Base-by-base conservation (phyloP, 2,113 vertebrate species). In the Salvelinus fontinalis region DNA sequence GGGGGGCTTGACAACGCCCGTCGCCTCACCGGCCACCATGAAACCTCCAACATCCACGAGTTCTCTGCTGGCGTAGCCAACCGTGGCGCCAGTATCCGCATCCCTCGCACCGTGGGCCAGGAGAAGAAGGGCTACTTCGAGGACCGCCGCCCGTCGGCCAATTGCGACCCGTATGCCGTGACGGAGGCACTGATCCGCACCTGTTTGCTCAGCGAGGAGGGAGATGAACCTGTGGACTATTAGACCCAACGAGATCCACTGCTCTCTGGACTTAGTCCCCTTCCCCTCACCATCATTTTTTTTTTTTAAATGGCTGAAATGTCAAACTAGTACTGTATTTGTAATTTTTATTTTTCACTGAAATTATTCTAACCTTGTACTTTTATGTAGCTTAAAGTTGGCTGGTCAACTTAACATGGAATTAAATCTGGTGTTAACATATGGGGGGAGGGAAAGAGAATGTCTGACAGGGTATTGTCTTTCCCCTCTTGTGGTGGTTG, bases 1-100 rank as follows among this genome's bases (percentile, higher is more conserved):
- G 97, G 97, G 73, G 97, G 97, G 68, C 92, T 96, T 75, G 97
- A 99, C 93, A 99, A 99, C 0, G 97, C 95, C 84, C 92, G 97
- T 20, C 96, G 96, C 72, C 95, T 98, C 81, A 99, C 97, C 0
- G 98, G 98, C 71, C 95, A 89, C 89, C 94, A 99, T 0, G 97
- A 99, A 86, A 99, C 97, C 0, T 99, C 97, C 80, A 99, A 94
- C 90, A 99, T 99, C 93, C 88, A 99, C 0, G 96, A 98, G 75
- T 99, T 99, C 90, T 99, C 98, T 0, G 98, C 98, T 0, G 97
- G 97, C 0, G 97, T 99, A 71, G 97, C 97, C 84, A 99, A 99
- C 92, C 95, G 97, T 0, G 92, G 96, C 0, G 96, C 97, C 81
- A 98, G 97, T 91, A 99, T 99, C 89, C 96, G 97, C 83, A 99